Base-by-base conservation (phyloP, 2,888 invertebrate genomes). In the Epirrhoe alternata region DNA sequence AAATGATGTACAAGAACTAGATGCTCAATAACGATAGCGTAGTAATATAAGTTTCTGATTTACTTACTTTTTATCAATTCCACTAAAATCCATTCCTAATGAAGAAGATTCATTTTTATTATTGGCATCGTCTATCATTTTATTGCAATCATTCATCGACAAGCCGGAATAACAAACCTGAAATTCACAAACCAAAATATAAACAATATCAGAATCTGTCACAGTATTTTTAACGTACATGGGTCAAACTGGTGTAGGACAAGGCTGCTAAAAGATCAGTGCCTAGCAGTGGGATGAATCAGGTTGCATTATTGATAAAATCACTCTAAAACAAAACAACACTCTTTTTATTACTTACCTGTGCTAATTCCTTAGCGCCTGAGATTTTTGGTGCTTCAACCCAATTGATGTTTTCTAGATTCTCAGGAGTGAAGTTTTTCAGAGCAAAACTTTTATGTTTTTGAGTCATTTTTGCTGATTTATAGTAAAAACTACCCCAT, bases 331-430 rank as follows among this genome's bases (percentile, higher is more conserved):
- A n/a, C n/a, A n/a, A n/a, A n/a, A n/a, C 4, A 42, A 16, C 14
- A 49, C 2, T 16, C 49, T 8, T 33, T 5, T 31, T 35, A 35
- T 51, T 55, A 60, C 24, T 35, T 58, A 87, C 87, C 81, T 86
- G 81, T 8, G 86, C 80, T 24, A 78, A 51, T 35, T 67, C 74
- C 0, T 73, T 79, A 14, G 51, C 75, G 5, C 71, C 45, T 38
- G 61, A 33, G 10, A 67, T 45, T 49, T 69, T 38, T 16, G 83
- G 66, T 0, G 84, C 79, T 85, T 97, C 95, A 5, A 95, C 83
- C 97, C 97, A 97, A 12, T 88, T 90, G 0, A 97, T 81, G 53
- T 95, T 95, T 6, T 96, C 95, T 35, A 97, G 87, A 79, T 97
- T 96, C 16, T 97, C 97, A 61, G 95, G 88, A 0, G 94, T 92